These are phyloP conservation scores for Silurus meridionalis DNA, from an alignment of 2,113 vertebrate genomes.

Conservation along the genomic window DNA sequence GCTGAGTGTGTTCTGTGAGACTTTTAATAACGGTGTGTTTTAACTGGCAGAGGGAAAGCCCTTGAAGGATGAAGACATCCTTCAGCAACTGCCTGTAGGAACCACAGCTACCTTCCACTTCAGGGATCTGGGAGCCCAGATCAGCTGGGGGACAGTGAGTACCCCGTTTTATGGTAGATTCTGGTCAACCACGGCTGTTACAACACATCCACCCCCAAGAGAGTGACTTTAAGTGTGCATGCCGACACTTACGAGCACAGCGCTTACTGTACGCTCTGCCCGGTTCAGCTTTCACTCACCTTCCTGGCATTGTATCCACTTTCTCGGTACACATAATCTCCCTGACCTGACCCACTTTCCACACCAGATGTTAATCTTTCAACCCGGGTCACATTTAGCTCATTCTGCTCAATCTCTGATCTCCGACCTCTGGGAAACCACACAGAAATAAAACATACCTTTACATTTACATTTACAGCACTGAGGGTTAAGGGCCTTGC, in stretches of 20 bases:
- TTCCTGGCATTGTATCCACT: constrained; percentile 55
- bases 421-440: neutral
- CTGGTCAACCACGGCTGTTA: neutral
- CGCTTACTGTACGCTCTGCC: constrained; percentile 44
- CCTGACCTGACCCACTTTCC: constrained; percentile 61
- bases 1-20: neutral
- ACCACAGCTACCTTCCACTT: constrained; percentile 93
- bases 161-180: neutral
- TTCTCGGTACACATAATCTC: constrained; percentile 72
- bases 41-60: constrained; percentile 79
- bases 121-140: constrained; percentile 88
- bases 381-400: constrained; percentile 61
- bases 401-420: neutral
- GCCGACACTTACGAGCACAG: neutral
- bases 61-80: constrained; percentile 86
- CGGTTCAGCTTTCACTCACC: constrained; percentile 60
- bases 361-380: constrained; percentile 70
- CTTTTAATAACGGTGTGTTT: neutral
- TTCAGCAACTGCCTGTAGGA: constrained; percentile 91
- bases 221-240: neutral
- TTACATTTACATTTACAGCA: too few species aligned
- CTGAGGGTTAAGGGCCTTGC: too few species aligned
- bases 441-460: neutral
- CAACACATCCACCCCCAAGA: neutral
- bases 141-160: constrained; percentile 95